Base-by-base conservation (phyloP, 2,113 vertebrate genomes). In the Alethe diademata region DNA sequence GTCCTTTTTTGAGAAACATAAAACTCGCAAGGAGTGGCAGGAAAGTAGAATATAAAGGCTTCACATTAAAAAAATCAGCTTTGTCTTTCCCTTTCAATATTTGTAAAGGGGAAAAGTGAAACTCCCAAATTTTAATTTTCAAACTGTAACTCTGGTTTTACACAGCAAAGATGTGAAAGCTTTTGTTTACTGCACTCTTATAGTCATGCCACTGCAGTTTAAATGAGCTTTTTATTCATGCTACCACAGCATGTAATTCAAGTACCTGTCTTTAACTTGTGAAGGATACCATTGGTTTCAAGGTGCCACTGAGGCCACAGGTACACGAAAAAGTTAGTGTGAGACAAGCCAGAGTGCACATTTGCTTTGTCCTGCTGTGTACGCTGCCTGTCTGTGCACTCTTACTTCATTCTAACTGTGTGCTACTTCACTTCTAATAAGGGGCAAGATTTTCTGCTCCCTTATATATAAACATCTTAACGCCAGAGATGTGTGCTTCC, bases 401-500 rank as follows among this genome's bases (percentile, higher is more conserved):
- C 56, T 83, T 43, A 47, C 61, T 89, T 86, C 72, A 43, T 84
- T 91, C 69, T 71, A 53, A 35, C 57, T 38, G 56, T 70, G 56
- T 60, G 19, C 48, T 71, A 74, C 73, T 93, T 96, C 47, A 57
- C 58, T 91, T 92, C 78, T 81, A 87, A 92, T 4, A 11, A 89
- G 73, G 61, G 61, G 22, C 70, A 67, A 72, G 65, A 81, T 89
- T 91, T 89, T 95, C 81, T 91, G 38, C 73, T 90, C 79, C 73
- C 65, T 85, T 74, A 31, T 87, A 26, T 75, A 48, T 60, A 91
- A 81, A 94, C 61, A 87, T 31, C 69, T 78, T 67, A 78, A 71
- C 26, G 19, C 56, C 73, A 92, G 47, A 78, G 60, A 43, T 42
- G 42, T 26, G 47, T 64, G 23, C 43, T 92, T 93, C 58, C 50